These are phyloP conservation scores for Astur gentilis DNA, from an alignment of 2,113 vertebrate genomes.

Conservation along the genomic window DNA sequence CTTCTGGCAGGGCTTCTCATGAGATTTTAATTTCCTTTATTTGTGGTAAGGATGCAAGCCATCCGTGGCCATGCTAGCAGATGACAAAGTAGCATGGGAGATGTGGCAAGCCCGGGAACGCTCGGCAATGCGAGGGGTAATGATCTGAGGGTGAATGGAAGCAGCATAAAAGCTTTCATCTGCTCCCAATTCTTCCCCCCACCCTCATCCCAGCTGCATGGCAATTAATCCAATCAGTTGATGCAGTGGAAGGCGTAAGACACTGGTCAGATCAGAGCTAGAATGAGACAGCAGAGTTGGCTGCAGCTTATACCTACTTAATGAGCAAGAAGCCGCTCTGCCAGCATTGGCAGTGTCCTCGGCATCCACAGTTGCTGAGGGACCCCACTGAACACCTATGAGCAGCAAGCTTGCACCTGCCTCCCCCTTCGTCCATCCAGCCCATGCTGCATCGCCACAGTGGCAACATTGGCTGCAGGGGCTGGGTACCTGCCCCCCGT, in stretches of 20 bases:
- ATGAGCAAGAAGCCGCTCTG: not conserved
- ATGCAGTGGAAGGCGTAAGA: not conserved
- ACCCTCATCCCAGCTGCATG: not conserved
- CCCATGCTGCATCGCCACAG: rapidly evolving
- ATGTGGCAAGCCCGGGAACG: not conserved
- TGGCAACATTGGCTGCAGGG: rapidly evolving
- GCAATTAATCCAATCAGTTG: not conserved
- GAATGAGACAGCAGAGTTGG: not conserved
- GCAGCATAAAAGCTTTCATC: not conserved
- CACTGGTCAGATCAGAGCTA: not conserved
- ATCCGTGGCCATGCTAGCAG: not conserved
- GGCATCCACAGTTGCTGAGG: not conserved
- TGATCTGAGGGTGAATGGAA: not conserved
- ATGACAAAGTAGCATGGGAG: not conserved
- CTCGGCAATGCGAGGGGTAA: not conserved
- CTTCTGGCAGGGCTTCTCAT: not conserved
- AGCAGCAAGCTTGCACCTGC: not conserved
- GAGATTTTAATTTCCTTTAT: not conserved
- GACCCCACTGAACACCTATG: not conserved
- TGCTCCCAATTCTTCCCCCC: not conserved
- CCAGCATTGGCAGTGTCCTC: not conserved
- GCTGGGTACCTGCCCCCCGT: rapidly evolving
- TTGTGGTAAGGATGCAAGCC: not conserved
- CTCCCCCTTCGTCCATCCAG: not conserved
- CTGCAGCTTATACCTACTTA: not conserved